Evolutionary conservation across 2,797 vertebrate genomes (phyloP).

Genomic region (Pseudochromis fuscus): DNA sequence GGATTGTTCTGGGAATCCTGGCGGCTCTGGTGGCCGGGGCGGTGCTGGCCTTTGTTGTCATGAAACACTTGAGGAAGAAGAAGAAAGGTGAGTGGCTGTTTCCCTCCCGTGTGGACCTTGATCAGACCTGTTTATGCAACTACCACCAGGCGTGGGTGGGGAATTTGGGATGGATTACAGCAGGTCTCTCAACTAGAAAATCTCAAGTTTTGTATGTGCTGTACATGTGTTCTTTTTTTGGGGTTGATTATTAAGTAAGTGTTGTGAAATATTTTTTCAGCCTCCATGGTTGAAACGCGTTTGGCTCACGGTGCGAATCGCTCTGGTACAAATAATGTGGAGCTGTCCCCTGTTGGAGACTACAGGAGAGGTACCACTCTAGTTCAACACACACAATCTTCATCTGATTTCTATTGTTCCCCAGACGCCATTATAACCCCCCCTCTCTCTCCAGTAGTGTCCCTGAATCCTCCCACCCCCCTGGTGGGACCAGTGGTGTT

Average conservation of each 20-base stretch:
- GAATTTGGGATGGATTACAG: conserved; percentile 44
- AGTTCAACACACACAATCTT: conserved; percentile 1
- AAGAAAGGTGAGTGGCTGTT: conserved; percentile 83
- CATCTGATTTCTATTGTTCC: background rate
- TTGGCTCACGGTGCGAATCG: conserved; percentile 75
- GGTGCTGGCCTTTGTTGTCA: conserved; percentile 80
- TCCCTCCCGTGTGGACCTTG: conserved; percentile 57
- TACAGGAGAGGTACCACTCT: conserved; percentile 83
- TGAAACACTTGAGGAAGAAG: conserved; percentile 87
- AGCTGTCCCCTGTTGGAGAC: conserved; percentile 81
- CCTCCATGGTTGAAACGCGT: conserved; percentile 77
- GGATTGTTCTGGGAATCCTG: conserved; percentile 86
- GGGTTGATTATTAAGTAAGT: conserved; percentile 70
- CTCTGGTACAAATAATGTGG: conserved; percentile 71
- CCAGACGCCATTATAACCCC: too few relatives aligned
- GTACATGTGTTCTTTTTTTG: conserved; percentile 27
- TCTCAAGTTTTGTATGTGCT: conserved; percentile 33
- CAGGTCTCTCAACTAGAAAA: conserved; percentile 70
- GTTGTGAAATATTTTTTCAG: conserved; percentile 76
- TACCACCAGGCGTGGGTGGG: background rate
- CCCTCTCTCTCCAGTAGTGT: conserved; percentile 59
- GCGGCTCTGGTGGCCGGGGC: conserved; percentile 85
- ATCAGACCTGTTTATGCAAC: conserved; percentile 56
- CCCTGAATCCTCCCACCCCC: conserved; percentile 61
- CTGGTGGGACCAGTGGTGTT: conserved; percentile 66